Conservation (phyloP, 2,113 vertebrate species). For the Anarrhichthys ocellatus region DNA sequence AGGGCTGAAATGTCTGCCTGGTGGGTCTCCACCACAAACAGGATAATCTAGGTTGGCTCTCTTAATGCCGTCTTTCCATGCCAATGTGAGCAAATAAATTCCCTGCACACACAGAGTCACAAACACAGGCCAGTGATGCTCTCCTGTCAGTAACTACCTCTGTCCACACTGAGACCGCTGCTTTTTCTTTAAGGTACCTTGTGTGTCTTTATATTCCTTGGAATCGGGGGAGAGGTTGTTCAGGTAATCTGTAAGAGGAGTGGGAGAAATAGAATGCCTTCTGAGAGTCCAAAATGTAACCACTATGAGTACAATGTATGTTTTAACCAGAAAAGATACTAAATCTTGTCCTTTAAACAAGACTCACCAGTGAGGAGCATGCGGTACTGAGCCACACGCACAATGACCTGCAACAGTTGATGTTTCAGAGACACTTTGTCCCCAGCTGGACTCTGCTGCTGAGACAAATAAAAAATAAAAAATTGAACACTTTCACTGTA, state of each 20-base stretch:
- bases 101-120: conserved; percentile 38
- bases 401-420: conserved; percentile 90
- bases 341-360: background rate
- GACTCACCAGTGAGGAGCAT: conserved; percentile 94
- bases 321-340: background rate
- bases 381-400: conserved; percentile 92
- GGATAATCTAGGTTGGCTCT: conserved; percentile 66
- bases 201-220: conserved; percentile 93
- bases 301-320: background rate
- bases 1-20: conserved; percentile 44
- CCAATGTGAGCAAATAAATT: conserved; percentile 62
- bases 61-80: conserved; percentile 50
- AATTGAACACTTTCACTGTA: conserved; percentile 11
- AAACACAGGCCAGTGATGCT: conserved; percentile 33
- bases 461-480: conserved; percentile 44
- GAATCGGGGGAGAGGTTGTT: conserved; percentile 98
- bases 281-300: background rate
- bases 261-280: conserved; percentile 30
- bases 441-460: conserved; percentile 83
- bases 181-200: conserved; percentile 84
- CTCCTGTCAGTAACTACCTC: conserved; percentile 29
- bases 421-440: conserved; percentile 86
- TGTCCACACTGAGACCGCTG: background rate
- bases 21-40: conserved; percentile 44
- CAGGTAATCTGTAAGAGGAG: conserved; percentile 91